Base-by-base conservation (phyloP, 1,140 invertebrate genomes). In the Pseudomyrmex concolor region DNA sequence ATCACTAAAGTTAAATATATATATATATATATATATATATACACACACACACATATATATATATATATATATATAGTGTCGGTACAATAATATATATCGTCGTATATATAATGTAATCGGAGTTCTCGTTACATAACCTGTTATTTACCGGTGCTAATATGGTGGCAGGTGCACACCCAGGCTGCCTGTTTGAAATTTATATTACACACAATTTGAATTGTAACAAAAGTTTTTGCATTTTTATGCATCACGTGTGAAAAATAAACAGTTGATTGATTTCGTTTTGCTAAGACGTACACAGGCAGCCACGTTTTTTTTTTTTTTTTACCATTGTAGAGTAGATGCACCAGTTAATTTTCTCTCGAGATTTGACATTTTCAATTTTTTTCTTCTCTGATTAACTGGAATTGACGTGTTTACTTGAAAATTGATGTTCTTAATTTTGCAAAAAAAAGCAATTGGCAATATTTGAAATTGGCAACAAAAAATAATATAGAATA, bases 151-250 rank as follows among this genome's bases (percentile, higher is more conserved):
- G 84, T 91, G 88, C 90, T 91, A 66, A 91, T 91, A 89, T 91
- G 92, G 93, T 93, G 93, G 93, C 93, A 93, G 93, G 93, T 94
- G 93, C 93, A 94, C 93, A 94, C 92, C 93, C 92, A 93, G 90
- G 92, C 91, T 93, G 90, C 89, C 91, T 92, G 54, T 78, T 80
- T 86, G 88, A 87, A 85, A 89, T 89, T 88, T 82, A 66, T 86
- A 82, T 86, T 51, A 81, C 71, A 73, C 60, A 54, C 83, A 50
- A 87, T 86, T 84, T 77, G 80, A 34, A 80, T 7, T 34, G 34
- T 7, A 34, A 34, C 34, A 34, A 34, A 34, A 34, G 34, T 34
- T 34, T 34, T 34, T 34, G 34, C 34, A 34, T 34, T 34, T 80
- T 83, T 62, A 84, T 43, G 60, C 68, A 85, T 83, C 5, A 50